Percentiles rank a stretch among this genome's conserved stretches.
phyloP scores from a whole-genome alignment of 2,113 vertebrate species.

The Dendrocopos noguchii region DNA sequence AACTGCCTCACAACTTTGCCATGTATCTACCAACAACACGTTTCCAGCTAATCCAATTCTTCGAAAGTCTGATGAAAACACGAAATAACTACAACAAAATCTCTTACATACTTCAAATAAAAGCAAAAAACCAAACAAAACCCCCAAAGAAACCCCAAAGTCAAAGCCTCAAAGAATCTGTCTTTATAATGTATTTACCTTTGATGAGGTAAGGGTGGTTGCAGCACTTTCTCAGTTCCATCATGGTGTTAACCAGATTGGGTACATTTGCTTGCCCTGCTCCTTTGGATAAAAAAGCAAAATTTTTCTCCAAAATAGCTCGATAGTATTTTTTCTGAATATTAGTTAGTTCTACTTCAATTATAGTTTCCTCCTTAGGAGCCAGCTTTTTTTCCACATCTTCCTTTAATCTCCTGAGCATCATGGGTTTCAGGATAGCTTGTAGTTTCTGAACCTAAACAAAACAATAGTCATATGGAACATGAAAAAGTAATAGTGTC shows the following conservation, averaged over 20 bases:
- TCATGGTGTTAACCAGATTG: slow-evolving; percentile 99
- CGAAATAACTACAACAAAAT: background rate
- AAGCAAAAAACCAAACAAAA: background rate
- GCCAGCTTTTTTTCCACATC: slow-evolving; percentile 98
- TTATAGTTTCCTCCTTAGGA: slow-evolving; percentile 98
- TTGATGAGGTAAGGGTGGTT: slow-evolving; percentile 99
- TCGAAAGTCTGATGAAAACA: background rate
- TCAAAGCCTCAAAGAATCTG: background rate
- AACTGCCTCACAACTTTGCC: background rate
- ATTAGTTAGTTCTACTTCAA: slow-evolving; percentile 98
- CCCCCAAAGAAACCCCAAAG: background rate
- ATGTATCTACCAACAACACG: background rate
- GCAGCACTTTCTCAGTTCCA: slow-evolving; percentile 98
- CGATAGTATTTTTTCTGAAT: slow-evolving; percentile 99
- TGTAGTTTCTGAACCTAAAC: slow-evolving; percentile 96
- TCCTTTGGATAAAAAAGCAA: slow-evolving; percentile 97
- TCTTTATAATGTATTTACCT: slow-evolving; percentile 78
- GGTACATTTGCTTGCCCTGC: slow-evolving; percentile 95
- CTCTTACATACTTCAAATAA: background rate
- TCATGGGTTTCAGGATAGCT: slow-evolving; percentile 98
- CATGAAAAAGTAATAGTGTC: background rate
- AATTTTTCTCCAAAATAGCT: slow-evolving; percentile 97
- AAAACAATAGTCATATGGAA: background rate
- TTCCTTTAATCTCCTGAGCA: slow-evolving; percentile 96
- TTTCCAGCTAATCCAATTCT: background rate